phyloP scores from a whole-genome alignment of 2,113 vertebrate species.

The Apteryx mantelli region DNA sequence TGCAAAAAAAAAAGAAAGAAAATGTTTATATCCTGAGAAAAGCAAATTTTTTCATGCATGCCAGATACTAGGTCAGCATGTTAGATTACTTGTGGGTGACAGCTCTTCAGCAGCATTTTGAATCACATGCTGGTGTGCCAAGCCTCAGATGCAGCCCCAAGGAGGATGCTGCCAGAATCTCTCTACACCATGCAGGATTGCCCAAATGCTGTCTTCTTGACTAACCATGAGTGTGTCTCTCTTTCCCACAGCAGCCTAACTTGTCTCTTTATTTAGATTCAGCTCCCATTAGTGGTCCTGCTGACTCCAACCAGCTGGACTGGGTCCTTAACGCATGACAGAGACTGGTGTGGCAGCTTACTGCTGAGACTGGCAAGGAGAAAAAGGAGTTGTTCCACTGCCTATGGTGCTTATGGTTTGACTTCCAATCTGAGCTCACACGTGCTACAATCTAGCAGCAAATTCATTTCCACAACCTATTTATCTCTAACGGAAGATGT shows the following conservation, averaged over 20 bases:
- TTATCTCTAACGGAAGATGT: not conserved
- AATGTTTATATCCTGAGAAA: not conserved
- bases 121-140: rapidly evolving
- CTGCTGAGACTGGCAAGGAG: not conserved
- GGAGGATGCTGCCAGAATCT: not conserved
- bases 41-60: not conserved
- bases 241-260: not conserved
- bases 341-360: not conserved
- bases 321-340: not conserved
- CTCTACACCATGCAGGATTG: not conserved
- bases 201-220: not conserved
- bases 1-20: not conserved
- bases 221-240: rapidly evolving
- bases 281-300: not conserved
- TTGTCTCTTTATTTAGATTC: not conserved
- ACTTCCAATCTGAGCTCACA: not conserved
- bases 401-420: not conserved
- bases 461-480: not conserved
- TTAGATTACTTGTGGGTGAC: not conserved
- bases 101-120: not conserved
- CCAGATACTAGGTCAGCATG: not conserved
- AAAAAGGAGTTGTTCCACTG: not conserved
- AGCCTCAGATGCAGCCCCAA: rapidly evolving
- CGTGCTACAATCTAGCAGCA: not conserved
- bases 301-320: not conserved